Evolutionary conservation across 2,797 vertebrate species (phyloP).

Genomic region (Etheostoma nigrum): DNA sequence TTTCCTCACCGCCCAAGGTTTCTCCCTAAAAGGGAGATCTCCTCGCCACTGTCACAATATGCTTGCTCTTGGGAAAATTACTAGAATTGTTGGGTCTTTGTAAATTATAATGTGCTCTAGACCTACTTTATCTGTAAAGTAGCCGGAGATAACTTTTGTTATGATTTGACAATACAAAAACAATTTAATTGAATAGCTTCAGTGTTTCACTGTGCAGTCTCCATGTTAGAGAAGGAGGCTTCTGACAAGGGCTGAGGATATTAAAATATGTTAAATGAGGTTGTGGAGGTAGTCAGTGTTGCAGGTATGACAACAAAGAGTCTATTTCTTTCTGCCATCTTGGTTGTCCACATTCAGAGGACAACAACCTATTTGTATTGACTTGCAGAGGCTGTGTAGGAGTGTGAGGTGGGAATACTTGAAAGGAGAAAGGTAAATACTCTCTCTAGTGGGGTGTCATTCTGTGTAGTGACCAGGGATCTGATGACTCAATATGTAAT

Average conservation of each 20-base stretch:
- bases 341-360: conserved; percentile 3
- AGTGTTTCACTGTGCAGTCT: background rate
- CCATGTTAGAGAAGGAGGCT: conserved; percentile 7
- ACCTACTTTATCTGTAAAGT: no score
- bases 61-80: no score
- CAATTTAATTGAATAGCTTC: background rate
- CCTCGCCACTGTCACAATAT: no score
- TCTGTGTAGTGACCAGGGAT: conserved; percentile 23
- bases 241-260: conserved; percentile 11
- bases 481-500: conserved; percentile 9
- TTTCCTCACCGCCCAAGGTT: no score
- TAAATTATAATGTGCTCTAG: no score
- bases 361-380: background rate
- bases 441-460: conserved; percentile 50
- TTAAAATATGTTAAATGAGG: background rate
- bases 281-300: background rate
- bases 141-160: no score
- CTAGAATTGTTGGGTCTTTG: no score
- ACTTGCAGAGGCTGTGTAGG: conserved; percentile 11
- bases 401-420: conserved; percentile 5
- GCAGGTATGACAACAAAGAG: conserved; percentile 2
- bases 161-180: no score
- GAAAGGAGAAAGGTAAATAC: conserved; percentile 29
- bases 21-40: no score
- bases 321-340: background rate